Evolutionary conservation across 1,140 invertebrate species (phyloP).

Genomic region (Saccostrea cuccullata): DNA sequence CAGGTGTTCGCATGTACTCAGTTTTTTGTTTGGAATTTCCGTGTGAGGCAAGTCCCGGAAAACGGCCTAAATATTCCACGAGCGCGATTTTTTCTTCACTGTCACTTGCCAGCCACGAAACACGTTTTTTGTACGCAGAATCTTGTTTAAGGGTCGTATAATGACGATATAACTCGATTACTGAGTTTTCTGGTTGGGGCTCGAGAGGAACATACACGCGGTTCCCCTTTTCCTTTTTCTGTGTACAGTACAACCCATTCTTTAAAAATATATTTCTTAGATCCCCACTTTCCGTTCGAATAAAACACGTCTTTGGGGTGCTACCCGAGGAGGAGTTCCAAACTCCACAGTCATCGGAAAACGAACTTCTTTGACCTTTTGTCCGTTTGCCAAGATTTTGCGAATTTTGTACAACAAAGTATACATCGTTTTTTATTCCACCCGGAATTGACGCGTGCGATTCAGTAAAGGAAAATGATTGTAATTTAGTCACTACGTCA

Average conservation of each 20-base stretch:
- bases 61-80: no score
- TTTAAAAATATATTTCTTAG: slow-evolving; percentile 19
- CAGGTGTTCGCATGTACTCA: no score
- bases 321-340: slow-evolving; percentile 44
- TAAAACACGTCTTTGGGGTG: slow-evolving; percentile 47
- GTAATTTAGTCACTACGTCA: not conserved
- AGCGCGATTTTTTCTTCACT: no score
- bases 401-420: slow-evolving; percentile 54
- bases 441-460: slow-evolving; percentile 30
- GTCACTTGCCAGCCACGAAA: no score
- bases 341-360: slow-evolving; percentile 59
- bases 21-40: no score
- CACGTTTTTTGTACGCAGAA: no score
- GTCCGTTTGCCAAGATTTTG: slow-evolving; percentile 36
- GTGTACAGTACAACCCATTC: slow-evolving; percentile 25
- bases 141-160: no score
- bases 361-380: slow-evolving; percentile 43
- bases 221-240: slow-evolving; percentile 31
- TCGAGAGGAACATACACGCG: slow-evolving; percentile 37
- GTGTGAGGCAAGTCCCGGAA: no score
- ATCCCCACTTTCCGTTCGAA: not conserved
- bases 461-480: not conserved
- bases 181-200: slow-evolving; percentile 34
- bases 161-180: no score
- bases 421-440: slow-evolving; percentile 47